Evolutionary conservation across 2,797 vertebrate genomes (phyloP), one percentile per base, ranked within the genome.

Genomic region (Bryconaethiops microstoma): DNA sequence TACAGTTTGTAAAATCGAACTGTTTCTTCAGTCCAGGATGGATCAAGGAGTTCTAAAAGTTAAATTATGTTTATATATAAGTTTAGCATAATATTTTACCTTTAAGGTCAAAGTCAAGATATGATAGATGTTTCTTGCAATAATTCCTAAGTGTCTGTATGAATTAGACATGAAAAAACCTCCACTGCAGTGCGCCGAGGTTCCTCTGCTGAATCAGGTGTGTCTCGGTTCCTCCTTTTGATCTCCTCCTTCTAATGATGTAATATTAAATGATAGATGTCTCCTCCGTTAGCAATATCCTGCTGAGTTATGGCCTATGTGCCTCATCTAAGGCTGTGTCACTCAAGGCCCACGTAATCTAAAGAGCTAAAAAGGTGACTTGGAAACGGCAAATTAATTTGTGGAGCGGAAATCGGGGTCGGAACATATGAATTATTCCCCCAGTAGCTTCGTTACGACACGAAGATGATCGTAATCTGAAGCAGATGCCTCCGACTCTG

Each of bases 391-490:
- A 74, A 76, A 81, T 74, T 62, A 78, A 83, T 85, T 80, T 77
- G 14, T 35, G 19, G 78, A 81, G 73, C 29, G 54, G 48, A 25
- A 48, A 64, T 5, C 10, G 17, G 52, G 10, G 25, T 76, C 29
- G 21, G 29, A 63, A 45, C 21, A 5, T 70, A 79, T 72, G 59
- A 82, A 82, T 84, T 75, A 69, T 80, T 78, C 77, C 76, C 60
- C 63, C 57, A 54, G 69, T 64, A 82, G 78, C 50, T 83, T 87
- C 74, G 73, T 73, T 62, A 68, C 35, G 39, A 77, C 78, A 78
- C 7, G 25, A 40, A 65, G 45, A n/a, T 4, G 68, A 81, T 85
- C 86, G 17, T 63, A 86, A 88, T 88, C 83, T 82, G 73, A 87
- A 82, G 84, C 82, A 82, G 87, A 82, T 86, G 81, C 52, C 45